Percentiles rank a stretch among this genome's conserved stretches.
Conservation (phyloP, 1,140 invertebrate species). For the Cherax quadricarinatus region DNA sequence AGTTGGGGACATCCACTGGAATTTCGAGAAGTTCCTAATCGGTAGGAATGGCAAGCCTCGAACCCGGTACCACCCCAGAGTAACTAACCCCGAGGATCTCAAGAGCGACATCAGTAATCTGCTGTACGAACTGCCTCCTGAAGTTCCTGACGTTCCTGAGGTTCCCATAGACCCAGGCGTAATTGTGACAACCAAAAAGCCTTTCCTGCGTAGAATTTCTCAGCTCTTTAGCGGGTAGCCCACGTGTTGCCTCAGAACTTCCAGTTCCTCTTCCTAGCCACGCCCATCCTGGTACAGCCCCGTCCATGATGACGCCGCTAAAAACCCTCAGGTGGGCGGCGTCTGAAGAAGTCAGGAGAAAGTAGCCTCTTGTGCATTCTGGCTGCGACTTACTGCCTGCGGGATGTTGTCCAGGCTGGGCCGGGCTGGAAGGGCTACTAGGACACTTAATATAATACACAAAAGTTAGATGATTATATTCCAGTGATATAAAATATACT, state of each 20-base stretch:
- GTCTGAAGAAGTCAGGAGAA: neutral
- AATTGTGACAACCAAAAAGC: neutral
- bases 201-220: neutral
- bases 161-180: neutral
- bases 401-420: neutral
- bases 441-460: no score
- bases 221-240: neutral
- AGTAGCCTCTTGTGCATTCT: conserved; percentile 53
- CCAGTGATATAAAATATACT: no score
- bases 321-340: conserved; percentile 59
- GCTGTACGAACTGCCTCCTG: conserved; percentile 1
- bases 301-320: conserved; percentile 54
- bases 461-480: no score
- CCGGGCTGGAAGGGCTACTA: neutral
- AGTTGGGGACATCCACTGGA: conserved; percentile 80
- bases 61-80: conserved; percentile 75
- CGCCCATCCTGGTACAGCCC: conserved; percentile 4
- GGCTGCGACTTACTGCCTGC: conserved; percentile 7
- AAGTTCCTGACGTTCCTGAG: neutral
- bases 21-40: conserved; percentile 82
- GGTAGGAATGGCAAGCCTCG: conserved; percentile 76
- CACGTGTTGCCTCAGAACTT: neutral
- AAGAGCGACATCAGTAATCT: conserved; percentile 74
- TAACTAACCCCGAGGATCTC: conserved; percentile 74
- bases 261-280: neutral